Evolutionary conservation across 1,140 invertebrate genomes (phyloP).

Genomic region (Drosophila lini): DNA sequence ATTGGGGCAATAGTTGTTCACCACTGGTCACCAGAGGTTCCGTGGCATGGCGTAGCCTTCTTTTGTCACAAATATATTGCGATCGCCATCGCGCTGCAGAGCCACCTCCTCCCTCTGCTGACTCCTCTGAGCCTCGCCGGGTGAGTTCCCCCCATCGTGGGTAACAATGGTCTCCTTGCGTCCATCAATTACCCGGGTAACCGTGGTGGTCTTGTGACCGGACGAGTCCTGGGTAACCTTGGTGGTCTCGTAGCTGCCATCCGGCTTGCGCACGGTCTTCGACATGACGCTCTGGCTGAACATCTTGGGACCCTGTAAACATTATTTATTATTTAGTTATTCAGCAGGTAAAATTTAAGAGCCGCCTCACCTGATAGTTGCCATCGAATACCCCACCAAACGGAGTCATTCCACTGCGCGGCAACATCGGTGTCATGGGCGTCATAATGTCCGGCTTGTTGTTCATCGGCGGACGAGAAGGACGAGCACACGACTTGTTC

Average conservation of each 20-base stretch:
- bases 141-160: conserved; percentile 37
- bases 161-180: conserved; percentile 71
- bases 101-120: neutral
- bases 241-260: conserved; percentile 80
- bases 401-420: conserved; percentile 58
- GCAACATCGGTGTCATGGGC: conserved; percentile 75
- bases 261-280: conserved; percentile 80
- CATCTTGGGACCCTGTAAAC: conserved; percentile 73
- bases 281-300: conserved; percentile 84
- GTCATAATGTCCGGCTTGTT: conserved; percentile 74
- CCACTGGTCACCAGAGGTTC: conserved; percentile 84
- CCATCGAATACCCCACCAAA: conserved; percentile 81
- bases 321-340: neutral
- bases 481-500: conserved; percentile 14
- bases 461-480: conserved; percentile 45
- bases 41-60: conserved; percentile 84
- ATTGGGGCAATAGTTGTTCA: conserved; percentile 76
- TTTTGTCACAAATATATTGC: conserved; percentile 83
- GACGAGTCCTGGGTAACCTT: conserved; percentile 75
- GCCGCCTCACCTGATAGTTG: conserved; percentile 59
- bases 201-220: conserved; percentile 77
- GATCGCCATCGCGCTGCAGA: conserved; percentile 42
- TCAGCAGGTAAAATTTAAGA: rapidly evolving
- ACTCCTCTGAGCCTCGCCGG: neutral
- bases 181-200: conserved; percentile 74